Evolutionary conservation across 2,797 vertebrate genomes (phyloP).

Genomic region (Sebastes iracundus): DNA sequence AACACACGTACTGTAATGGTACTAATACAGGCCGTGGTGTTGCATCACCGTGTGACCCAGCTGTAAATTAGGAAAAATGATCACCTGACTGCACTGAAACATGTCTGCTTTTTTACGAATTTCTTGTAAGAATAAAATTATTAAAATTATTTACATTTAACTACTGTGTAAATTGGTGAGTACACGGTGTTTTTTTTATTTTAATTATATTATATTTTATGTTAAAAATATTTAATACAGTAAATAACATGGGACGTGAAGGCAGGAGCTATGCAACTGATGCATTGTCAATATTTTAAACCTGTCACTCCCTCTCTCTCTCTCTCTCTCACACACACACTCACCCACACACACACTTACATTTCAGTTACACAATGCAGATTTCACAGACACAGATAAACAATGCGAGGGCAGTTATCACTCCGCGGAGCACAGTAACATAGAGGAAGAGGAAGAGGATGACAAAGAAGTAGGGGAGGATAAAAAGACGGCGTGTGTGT

Average conservation of each 20-base stretch:
- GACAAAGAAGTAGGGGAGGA: constrained; percentile 78
- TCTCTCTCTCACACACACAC: constrained; percentile 15
- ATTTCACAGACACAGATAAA: constrained; percentile 82
- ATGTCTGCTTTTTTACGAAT: not conserved
- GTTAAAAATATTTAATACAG: constrained; percentile 8
- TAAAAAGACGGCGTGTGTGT: constrained; percentile 80
- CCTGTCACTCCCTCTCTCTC: constrained; percentile 8
- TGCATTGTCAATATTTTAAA: constrained; percentile 54
- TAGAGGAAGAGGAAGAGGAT: constrained; percentile 81
- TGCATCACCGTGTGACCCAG: constrained; percentile 41
- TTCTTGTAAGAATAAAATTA: not conserved
- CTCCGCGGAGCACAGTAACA: constrained; percentile 76
- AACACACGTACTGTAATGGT: constrained; percentile 31
- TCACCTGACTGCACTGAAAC: not conserved
- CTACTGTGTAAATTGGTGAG: not conserved
- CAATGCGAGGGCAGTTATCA: constrained; percentile 76
- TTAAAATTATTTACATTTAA: not conserved
- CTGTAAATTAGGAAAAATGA: constrained; percentile 48
- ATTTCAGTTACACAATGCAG: constrained; percentile 85
- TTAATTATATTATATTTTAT: not conserved
- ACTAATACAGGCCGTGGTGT: constrained; percentile 29
- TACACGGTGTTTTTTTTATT: not conserved
- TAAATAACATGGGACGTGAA: not conserved
- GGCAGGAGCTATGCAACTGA: constrained; percentile 19
- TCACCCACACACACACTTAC: constrained; percentile 31